These are phyloP conservation scores for Tipula confusa DNA, from an alignment of 2,888 invertebrate genomes.

Conservation along the genomic window DNA sequence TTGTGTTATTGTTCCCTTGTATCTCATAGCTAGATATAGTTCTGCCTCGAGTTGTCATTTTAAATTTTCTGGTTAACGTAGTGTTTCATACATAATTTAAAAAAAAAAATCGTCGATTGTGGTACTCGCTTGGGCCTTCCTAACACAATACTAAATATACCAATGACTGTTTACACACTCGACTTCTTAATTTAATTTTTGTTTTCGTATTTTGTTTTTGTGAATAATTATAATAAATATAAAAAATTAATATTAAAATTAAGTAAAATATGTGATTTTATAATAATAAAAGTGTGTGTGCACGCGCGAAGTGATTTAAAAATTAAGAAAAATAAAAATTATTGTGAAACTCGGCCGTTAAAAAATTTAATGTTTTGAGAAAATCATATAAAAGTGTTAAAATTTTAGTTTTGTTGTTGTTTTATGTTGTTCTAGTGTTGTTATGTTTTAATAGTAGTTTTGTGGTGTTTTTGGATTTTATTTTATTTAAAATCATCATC, in stretches of 20 bases:
- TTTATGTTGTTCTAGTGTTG: neutral
- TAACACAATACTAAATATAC: too few relatives aligned
- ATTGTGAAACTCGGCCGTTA: conserved; percentile 6
- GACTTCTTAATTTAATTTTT: neutral
- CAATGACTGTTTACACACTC: too few relatives aligned
- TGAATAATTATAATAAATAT: neutral
- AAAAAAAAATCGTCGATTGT: too few relatives aligned
- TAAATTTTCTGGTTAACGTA: neutral
- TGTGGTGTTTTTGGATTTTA: neutral
- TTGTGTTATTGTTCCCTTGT: neutral
- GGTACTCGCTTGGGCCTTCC: neutral
- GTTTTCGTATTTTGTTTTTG: too few relatives aligned
- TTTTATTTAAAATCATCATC: neutral
- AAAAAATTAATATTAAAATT: conserved; percentile 10
- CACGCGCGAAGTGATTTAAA: neutral
- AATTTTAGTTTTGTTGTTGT: neutral
- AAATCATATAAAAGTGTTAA: neutral
- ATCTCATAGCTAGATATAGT: neutral
- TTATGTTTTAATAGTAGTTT: neutral
- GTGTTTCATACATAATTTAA: neutral
- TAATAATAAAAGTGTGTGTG: neutral
- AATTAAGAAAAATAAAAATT: neutral
- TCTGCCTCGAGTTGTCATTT: neutral
- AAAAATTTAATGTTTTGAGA: neutral
- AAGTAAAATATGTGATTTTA: neutral